Base-by-base conservation (phyloP, 2,113 vertebrate genomes). In the Megaceryle maxima region DNA sequence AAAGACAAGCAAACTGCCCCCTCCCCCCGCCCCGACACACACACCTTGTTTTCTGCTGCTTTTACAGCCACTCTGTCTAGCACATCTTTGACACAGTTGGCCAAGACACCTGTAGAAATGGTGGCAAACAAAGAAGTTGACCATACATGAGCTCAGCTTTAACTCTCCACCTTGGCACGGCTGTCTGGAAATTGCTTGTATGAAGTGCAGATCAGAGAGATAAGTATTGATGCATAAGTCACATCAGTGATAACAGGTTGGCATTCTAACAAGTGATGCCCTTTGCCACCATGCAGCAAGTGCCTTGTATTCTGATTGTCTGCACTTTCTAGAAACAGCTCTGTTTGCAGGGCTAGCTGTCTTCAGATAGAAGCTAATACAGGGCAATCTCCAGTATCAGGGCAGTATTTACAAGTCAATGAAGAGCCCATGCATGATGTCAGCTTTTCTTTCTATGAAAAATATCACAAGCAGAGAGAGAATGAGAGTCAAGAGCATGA, bases 401-500 rank as follows among this genome's bases (percentile, higher is more conserved):
- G 59, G 9, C 22, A 24, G 28, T 7, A 26, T 46, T 37, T 88
- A 25, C 15, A 31, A 39, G 44, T 8, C 50, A 25, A 5, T n/a
- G 43, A 28, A 46, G 64, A 76, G 46, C 29, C 21, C 28, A 29
- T 4, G 41, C 43, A 3, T 4, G 5, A 3, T 11, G 21, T 14
- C 28, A 55, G 9, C n/a, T 83, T n/a, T 33, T 59, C 14, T 50
- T 57, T 72, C 53, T 11, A 13, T 50, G 48, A 29, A 72, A 77
- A 79, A 33, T 16, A 56, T 25, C 41, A 20, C n/a, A 26, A 56
- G 29, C 60, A 72, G 41, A 31, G 14, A 72, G 41, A 31, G 12
- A 62, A 51, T 7, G 10, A 37, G 62, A 62, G 48, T 3, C 26
- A 25, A 2, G 20, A 57, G 35, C 28, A 67, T 0, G 0, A 8